Conservation (phyloP, 2,888 invertebrate species). For the Pseudanteris insignis region DNA sequence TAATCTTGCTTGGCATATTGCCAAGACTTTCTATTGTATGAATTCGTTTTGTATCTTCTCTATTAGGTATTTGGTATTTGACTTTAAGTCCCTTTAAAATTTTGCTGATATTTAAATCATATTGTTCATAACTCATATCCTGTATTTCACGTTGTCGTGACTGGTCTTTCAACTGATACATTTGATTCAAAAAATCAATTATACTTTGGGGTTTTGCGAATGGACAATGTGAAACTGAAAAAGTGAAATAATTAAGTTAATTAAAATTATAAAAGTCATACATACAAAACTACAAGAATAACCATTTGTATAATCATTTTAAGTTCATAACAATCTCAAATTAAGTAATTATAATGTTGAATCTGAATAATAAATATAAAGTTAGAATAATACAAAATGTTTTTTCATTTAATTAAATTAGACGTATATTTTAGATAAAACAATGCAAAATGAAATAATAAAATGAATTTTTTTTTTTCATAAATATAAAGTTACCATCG, state of each 20-base stretch:
- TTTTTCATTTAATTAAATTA: no score
- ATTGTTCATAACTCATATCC: conserved; percentile 8
- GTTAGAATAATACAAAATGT: no score
- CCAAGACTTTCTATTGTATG: conserved; percentile 15
- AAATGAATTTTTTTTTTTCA: no score
- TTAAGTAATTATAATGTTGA: no score
- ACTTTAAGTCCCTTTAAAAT: conserved; percentile 11
- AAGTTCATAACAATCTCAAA: no score
- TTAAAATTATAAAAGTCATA: no score
- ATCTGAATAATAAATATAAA: no score
- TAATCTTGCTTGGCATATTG: background rate
- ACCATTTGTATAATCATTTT: no score
- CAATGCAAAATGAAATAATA: no score
- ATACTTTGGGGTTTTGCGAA: conserved; percentile 7
- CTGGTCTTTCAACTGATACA: conserved; percentile 7
- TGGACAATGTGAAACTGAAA: conserved; percentile 55
- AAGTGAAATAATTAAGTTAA: background rate
- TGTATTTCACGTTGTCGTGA: background rate
- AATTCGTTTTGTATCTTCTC: conserved; percentile 7
- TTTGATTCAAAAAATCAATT: conserved; percentile 1
- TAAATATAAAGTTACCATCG: no score
- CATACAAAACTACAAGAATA: no score
- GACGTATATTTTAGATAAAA: no score
- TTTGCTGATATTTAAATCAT: conserved; percentile 3
- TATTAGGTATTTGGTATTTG: conserved; percentile 14